These are phyloP conservation scores for Lasioglossum malachurum DNA, from an alignment of 2,888 invertebrate genomes.

Conservation along the genomic window DNA sequence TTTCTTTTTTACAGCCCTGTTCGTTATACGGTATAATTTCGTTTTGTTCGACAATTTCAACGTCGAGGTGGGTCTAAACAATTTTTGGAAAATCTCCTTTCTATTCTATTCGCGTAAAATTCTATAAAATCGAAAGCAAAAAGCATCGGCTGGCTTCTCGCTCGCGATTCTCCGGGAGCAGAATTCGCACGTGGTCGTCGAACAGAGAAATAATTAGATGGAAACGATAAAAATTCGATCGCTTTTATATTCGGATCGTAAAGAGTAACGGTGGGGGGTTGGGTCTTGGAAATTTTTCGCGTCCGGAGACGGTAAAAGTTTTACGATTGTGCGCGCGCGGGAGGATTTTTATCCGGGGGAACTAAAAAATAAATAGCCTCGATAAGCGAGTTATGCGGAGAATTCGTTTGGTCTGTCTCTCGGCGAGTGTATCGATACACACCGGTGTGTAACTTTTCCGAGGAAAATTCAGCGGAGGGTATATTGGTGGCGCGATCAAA, in stretches of 20 bases:
- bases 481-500: conserved; percentile 13
- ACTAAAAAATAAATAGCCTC: neutral
- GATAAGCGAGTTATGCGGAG: neutral
- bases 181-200: neutral
- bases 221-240: neutral
- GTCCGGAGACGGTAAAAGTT: neutral
- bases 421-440: neutral
- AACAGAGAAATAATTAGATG: neutral
- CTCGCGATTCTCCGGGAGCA: neutral
- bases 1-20: neutral
- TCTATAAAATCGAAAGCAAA: neutral
- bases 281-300: neutral
- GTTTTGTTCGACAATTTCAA: neutral
- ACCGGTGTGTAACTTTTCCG: neutral
- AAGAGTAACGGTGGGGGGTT: neutral
- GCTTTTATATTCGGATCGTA: neutral
- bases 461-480: neutral
- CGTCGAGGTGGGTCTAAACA: neutral
- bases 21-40: neutral
- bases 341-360: neutral
- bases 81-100: neutral
- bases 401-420: conserved; percentile 4
- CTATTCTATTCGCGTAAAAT: too few species aligned
- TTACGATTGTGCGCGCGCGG: neutral
- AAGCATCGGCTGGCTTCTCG: neutral